Percentiles rank a stretch among this genome's conserved stretches.
Conservation (phyloP, 2,797 vertebrate genomes). For the Lepilemur septentrionalis region DNA sequence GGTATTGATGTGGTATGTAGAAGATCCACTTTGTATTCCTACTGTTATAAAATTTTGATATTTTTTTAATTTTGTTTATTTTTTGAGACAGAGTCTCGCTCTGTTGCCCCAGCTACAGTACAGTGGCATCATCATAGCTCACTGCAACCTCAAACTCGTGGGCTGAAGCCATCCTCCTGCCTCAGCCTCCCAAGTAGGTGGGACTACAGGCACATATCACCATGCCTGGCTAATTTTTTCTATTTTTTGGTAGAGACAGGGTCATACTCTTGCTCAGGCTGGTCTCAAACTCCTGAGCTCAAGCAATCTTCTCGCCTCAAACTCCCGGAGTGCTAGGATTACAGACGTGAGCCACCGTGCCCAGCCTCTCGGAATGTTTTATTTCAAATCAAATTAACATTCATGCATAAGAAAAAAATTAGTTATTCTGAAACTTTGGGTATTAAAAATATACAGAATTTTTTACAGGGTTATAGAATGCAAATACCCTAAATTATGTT, state of each 20-base stretch:
- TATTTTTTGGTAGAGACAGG: too few species aligned
- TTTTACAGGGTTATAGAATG: background rate
- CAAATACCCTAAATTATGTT: background rate
- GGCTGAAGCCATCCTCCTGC: background rate
- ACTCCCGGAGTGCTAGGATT: background rate
- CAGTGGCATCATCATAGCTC: background rate
- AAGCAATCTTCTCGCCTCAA: fast-evolving
- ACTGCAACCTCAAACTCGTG: background rate
- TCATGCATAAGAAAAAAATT: background rate
- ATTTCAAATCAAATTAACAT: background rate
- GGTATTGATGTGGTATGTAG: background rate
- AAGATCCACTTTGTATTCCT: background rate
- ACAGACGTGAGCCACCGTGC: background rate
- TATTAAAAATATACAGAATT: background rate
- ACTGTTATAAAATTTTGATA: background rate
- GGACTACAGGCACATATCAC: background rate
- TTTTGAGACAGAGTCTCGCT: background rate
- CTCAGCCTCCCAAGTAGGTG: background rate
- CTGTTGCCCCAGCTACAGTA: background rate
- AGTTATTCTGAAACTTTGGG: background rate
- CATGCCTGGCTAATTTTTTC: background rate
- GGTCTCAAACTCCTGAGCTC: background rate
- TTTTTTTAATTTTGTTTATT: background rate
- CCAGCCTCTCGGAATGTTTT: background rate
- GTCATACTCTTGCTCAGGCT: background rate